Conservation (phyloP, 1,140 invertebrate genomes). For the Philopotamus ludificatus region DNA sequence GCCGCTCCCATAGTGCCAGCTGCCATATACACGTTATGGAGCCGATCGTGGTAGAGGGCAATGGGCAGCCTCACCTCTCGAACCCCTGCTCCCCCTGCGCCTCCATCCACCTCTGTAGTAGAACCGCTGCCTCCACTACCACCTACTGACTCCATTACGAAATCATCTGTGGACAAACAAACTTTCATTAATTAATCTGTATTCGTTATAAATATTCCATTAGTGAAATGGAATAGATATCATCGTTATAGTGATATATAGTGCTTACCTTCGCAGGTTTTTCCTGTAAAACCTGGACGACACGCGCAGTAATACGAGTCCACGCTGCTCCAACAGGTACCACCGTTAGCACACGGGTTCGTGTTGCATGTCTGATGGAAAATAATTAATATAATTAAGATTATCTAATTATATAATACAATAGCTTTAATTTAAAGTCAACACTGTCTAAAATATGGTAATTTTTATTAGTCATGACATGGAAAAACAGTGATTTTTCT, state of each 20-base stretch:
- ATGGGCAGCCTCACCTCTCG: constrained; percentile 60
- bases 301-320: constrained; percentile 75
- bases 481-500: too few species aligned
- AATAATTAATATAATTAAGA: too few species aligned
- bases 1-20: constrained; percentile 69
- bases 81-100: constrained; percentile 50
- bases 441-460: too few species aligned
- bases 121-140: constrained; percentile 57
- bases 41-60: constrained; percentile 65
- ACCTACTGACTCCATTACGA: constrained; percentile 65
- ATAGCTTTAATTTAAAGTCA: too few species aligned
- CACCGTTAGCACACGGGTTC: constrained; percentile 73
- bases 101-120: constrained; percentile 44
- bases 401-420: too few species aligned
- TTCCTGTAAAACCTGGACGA: constrained; percentile 71
- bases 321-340: constrained; percentile 73
- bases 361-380: constrained; percentile 67
- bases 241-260: not conserved
- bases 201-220: not conserved
- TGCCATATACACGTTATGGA: constrained; percentile 73
- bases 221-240: not conserved
- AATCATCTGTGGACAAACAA: constrained; percentile 56
- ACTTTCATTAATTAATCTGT: not conserved
- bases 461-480: too few species aligned
- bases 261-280: constrained; percentile 67